Percentiles rank a stretch among this genome's conserved stretches.
These are phyloP conservation scores for Penaeus chinensis DNA, from an alignment of 1,140 invertebrate genomes.

Conservation along the genomic window DNA sequence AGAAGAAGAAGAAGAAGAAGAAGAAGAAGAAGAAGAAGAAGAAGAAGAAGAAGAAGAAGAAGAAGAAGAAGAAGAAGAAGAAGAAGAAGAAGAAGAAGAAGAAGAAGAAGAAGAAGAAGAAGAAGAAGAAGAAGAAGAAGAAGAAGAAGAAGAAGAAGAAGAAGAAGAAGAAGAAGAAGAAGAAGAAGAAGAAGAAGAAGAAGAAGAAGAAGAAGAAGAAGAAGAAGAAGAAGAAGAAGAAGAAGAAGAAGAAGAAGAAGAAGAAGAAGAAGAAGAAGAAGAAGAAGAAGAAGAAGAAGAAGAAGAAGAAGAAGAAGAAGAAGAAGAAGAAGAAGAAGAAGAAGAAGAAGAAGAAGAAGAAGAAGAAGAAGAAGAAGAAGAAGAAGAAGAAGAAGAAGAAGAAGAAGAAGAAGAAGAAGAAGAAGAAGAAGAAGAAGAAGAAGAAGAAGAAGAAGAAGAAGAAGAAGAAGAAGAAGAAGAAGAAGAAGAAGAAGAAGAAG, in stretches of 20 bases:
- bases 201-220: not conserved
- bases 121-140: not conserved
- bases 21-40: not conserved
- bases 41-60: not conserved
- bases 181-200: not conserved
- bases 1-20: not conserved
- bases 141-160: not conserved
- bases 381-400: not conserved
- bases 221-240: not conserved
- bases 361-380: not conserved
- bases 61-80: not conserved
- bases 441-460: not conserved
- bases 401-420: not conserved
- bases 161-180: not conserved
- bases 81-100: not conserved
- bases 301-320: not conserved
- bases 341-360: not conserved
- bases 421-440: not conserved
- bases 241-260: not conserved
- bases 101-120: constrained; percentile 1
- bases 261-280: not conserved
- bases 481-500: not conserved
- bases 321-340: not conserved
- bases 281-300: not conserved
- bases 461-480: not conserved